phyloP scores from a whole-genome alignment of 1,140 invertebrate species.

The Cecropterus lyciades region DNA sequence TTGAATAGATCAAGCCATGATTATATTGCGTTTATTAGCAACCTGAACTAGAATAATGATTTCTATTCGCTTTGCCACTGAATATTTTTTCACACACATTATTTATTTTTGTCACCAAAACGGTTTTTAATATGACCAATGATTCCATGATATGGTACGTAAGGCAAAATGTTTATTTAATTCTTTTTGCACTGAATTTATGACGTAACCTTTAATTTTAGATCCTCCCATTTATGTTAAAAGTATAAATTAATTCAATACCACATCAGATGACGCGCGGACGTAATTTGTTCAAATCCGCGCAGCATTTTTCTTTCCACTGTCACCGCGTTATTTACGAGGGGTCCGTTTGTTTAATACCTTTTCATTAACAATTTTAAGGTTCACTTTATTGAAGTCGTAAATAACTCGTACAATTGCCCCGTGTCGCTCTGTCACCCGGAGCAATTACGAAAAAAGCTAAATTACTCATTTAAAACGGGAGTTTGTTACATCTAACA shows the following conservation, averaged over 20 bases:
- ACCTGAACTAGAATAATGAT: no score
- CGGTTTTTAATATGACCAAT: no score
- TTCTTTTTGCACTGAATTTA: no score
- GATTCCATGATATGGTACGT: no score
- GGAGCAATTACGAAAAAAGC: conserved; percentile 69
- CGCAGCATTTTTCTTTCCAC: conserved; percentile 74
- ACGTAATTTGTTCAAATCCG: conserved; percentile 76
- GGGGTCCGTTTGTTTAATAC: conserved; percentile 77
- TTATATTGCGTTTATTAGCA: no score
- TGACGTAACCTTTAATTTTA: no score
- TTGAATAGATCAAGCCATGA: no score
- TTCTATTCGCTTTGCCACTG: no score
- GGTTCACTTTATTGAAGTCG: conserved; percentile 80
- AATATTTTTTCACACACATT: no score
- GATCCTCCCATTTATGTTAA: neutral
- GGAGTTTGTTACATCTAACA: conserved; percentile 9
- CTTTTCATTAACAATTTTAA: conserved; percentile 84
- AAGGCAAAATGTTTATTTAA: no score
- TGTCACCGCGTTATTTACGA: conserved; percentile 80
- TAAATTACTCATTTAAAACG: conserved; percentile 47
- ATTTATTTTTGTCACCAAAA: no score
- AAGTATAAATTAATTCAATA: conserved; percentile 17
- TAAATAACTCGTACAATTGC: conserved; percentile 77
- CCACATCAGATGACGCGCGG: conserved; percentile 16
- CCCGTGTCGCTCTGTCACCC: conserved; percentile 56